phyloP scores from a whole-genome alignment of 2,888 invertebrate species.

The Salticus scenicus region DNA sequence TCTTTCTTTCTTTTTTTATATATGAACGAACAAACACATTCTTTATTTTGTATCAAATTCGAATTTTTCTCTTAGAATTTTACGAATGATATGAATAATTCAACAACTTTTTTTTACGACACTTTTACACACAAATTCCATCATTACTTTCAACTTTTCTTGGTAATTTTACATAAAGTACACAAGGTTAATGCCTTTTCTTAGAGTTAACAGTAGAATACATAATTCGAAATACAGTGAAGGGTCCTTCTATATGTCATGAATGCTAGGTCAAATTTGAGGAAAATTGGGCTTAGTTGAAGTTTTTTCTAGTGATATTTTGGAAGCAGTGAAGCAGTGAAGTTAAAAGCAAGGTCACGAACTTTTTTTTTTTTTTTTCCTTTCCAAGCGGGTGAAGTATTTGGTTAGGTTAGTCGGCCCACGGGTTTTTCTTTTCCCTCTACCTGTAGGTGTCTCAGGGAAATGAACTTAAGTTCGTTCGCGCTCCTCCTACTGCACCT shows the following conservation, averaged over 20 bases:
- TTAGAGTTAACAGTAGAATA: background rate
- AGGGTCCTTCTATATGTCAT: background rate
- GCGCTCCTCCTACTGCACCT: background rate
- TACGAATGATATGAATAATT: no score
- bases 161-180: background rate
- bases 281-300: background rate
- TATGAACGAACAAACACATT: no score
- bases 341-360: constrained; percentile 15
- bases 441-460: constrained; percentile 15
- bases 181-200: background rate
- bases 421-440: background rate
- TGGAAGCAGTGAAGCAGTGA: background rate
- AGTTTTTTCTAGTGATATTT: background rate
- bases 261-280: background rate
- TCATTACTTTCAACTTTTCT: no score
- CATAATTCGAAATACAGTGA: background rate
- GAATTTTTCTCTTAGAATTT: no score
- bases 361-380: no score
- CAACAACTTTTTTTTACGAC: no score
- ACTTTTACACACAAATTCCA: no score
- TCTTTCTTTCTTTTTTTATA: no score
- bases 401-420: constrained; percentile 2
- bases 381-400: background rate
- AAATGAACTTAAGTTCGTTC: constrained; percentile 8
- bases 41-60: no score